Percentiles rank a stretch among this genome's conserved stretches.
These are phyloP conservation scores for Micromussa lordhowensis DNA, from an alignment of 92 coral and sea anemone genomes.

Conservation along the genomic window DNA sequence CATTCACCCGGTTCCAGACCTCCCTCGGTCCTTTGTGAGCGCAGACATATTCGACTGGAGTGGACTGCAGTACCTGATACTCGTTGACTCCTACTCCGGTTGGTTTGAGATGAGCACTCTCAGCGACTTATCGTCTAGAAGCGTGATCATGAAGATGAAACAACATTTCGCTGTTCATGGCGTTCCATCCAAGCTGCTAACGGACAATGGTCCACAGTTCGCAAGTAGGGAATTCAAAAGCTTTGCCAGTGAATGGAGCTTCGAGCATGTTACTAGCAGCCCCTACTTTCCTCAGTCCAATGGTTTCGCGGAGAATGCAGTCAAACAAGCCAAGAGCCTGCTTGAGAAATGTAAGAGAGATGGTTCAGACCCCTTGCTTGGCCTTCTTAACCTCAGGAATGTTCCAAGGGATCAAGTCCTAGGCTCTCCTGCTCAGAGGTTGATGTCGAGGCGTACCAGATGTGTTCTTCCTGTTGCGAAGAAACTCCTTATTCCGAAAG, in stretches of 20 bases:
- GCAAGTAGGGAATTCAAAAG: constrained; percentile 46
- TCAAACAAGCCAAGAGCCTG: constrained; percentile 53
- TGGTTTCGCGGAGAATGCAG: constrained; percentile 51
- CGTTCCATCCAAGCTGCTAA: constrained; percentile 19
- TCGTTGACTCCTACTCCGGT: constrained; percentile 38
- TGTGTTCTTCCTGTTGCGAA: no score
- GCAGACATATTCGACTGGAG: constrained; percentile 38
- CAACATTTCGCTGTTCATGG: constrained; percentile 47
- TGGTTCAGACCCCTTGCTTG: constrained; percentile 40
- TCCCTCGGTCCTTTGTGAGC: no score
- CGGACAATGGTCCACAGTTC: constrained; percentile 55
- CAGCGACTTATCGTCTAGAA: constrained; percentile 20
- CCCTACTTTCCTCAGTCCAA: constrained; percentile 58
- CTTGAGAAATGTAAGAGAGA: constrained; percentile 53
- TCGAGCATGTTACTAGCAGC: constrained; percentile 45
- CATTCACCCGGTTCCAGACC: no score
- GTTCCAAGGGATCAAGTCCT: no score
- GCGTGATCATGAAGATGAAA: constrained; percentile 28
- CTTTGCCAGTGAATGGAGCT: constrained; percentile 63
- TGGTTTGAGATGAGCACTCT: constrained; percentile 28
- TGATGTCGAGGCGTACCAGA: no score
- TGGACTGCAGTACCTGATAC: constrained; percentile 24
- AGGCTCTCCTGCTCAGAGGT: no score
- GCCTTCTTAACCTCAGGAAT: constrained; percentile 47
- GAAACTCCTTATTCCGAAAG: no score